Percentiles rank a stretch among this genome's conserved stretches.
Conservation (phyloP, 2,888 invertebrate genomes). For the Clostera curtula region DNA sequence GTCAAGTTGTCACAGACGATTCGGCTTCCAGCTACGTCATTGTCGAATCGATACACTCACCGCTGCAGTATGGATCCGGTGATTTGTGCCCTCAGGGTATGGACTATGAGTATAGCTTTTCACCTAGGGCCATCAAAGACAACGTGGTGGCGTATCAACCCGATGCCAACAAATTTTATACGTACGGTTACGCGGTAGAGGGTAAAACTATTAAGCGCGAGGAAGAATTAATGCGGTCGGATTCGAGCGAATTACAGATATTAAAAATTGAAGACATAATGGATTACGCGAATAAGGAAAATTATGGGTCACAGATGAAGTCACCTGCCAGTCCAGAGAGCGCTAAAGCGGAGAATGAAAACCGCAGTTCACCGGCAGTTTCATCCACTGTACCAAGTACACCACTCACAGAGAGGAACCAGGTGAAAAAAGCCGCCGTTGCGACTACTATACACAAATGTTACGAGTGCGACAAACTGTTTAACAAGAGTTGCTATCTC, state of each 20-base stretch:
- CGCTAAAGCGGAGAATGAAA: constrained; percentile 55
- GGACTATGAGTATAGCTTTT: constrained; percentile 60
- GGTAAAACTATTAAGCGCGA: constrained; percentile 63
- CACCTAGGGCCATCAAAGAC: constrained; percentile 50
- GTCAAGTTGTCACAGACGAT: constrained; percentile 76
- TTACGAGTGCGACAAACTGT: constrained; percentile 87
- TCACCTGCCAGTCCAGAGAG: constrained; percentile 68
- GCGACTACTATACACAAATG: constrained; percentile 77
- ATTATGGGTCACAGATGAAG: constrained; percentile 63
- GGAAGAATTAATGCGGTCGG: constrained; percentile 39
- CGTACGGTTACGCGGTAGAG: constrained; percentile 52
- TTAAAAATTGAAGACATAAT: constrained; percentile 66
- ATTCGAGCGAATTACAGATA: constrained; percentile 53
- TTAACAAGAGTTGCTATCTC: constrained; percentile 90
- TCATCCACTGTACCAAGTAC: constrained; percentile 58
- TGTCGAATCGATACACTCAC: constrained; percentile 56
- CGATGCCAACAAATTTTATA: constrained; percentile 50
- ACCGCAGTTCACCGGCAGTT: constrained; percentile 50
- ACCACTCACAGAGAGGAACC: constrained; percentile 60
- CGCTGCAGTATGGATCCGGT: constrained; percentile 49
- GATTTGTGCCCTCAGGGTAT: constrained; percentile 45
- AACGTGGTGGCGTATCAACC: constrained; percentile 48
- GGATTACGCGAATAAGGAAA: constrained; percentile 71
- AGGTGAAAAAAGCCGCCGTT: constrained; percentile 45
- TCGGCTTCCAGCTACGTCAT: constrained; percentile 68